Evolutionary conservation across 2,797 vertebrate species (phyloP).

Genomic region (Acanthornis magna): DNA sequence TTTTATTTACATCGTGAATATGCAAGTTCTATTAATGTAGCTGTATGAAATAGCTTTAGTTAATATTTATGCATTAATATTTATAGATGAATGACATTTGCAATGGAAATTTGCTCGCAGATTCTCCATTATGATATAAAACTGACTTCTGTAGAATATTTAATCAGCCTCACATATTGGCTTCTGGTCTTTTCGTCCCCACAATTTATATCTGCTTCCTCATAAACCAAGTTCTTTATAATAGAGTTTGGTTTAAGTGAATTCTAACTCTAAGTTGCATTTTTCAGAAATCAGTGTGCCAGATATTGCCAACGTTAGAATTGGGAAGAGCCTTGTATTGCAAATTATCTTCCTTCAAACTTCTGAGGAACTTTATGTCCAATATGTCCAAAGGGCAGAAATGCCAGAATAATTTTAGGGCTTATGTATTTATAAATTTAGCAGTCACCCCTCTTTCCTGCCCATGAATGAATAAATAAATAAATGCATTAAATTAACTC

Average conservation of each 20-base stretch:
- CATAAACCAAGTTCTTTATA: not conserved
- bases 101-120: constrained; percentile 33
- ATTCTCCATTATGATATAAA: constrained; percentile 5
- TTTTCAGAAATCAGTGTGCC: not conserved
- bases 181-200: not conserved
- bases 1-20: not conserved
- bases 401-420: not conserved
- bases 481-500: not conserved
- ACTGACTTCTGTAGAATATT: constrained; percentile 1
- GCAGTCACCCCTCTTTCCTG: not conserved
- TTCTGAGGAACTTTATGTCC: not conserved
- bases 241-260: not conserved
- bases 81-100: constrained; percentile 38
- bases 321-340: not conserved
- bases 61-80: constrained; percentile 33
- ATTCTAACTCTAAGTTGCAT: not conserved
- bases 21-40: not conserved
- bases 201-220: not conserved
- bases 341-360: not conserved
- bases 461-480: not conserved
- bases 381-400: not conserved
- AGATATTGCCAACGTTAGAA: not conserved
- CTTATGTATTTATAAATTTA: not conserved
- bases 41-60: not conserved
- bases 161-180: not conserved